phyloP scores from a whole-genome alignment of 1,140 invertebrate species.

The Polypedilum pembai region DNA sequence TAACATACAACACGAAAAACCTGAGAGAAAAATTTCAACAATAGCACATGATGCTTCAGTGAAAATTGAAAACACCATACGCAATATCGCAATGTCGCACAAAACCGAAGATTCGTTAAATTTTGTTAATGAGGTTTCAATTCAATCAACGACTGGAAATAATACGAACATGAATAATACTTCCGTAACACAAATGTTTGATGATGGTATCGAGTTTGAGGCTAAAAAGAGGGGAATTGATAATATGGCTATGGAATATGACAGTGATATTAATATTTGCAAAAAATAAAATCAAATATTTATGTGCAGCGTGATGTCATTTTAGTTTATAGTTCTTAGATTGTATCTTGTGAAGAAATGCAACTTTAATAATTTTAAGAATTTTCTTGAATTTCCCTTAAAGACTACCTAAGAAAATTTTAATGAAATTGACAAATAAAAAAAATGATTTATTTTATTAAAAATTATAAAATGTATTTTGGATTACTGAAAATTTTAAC shows the following conservation, averaged over 20 bases:
- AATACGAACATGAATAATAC: background rate
- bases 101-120: background rate
- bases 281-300: background rate
- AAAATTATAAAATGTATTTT: too few relatives aligned
- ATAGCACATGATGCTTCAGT: background rate
- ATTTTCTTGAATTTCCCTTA: too few relatives aligned
- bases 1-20: background rate
- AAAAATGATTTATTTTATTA: too few relatives aligned
- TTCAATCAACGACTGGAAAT: background rate
- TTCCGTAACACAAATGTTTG: background rate
- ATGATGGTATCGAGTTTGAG: background rate
- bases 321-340: too few relatives aligned
- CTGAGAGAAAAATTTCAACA: conserved; percentile 6
- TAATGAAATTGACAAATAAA: too few relatives aligned
- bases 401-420: too few relatives aligned
- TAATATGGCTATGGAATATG: background rate
- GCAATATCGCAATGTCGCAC: background rate
- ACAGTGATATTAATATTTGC: background rate
- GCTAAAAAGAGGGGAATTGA: background rate
- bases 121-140: background rate
- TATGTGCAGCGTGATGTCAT: too few relatives aligned
- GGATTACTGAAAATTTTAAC: too few relatives aligned
- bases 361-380: too few relatives aligned
- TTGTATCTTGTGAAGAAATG: too few relatives aligned
- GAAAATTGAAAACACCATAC: background rate